phyloP scores from a whole-genome alignment of 2,888 invertebrate genomes.

The Rhamnusium bicolor region DNA sequence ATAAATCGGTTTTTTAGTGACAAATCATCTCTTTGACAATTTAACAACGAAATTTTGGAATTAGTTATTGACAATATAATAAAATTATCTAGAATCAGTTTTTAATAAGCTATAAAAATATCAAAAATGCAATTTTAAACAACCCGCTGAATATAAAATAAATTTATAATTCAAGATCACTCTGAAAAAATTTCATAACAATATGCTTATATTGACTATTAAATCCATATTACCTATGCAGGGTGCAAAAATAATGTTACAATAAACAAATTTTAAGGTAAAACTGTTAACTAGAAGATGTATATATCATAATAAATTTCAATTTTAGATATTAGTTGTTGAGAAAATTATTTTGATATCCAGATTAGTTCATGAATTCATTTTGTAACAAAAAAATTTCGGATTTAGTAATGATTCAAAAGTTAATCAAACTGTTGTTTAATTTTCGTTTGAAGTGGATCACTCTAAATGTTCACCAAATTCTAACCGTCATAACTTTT shows the following conservation, averaged over 20 bases:
- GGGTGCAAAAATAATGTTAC: constrained; percentile 29
- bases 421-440: no score
- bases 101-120: neutral
- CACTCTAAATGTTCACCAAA: no score
- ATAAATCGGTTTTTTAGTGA: no score
- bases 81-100: no score
- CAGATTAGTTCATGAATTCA: neutral
- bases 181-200: neutral
- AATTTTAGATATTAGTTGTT: constrained; percentile 28
- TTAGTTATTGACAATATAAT: no score
- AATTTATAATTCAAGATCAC: neutral
- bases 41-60: no score
- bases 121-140: constrained; percentile 12
- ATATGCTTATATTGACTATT: constrained; percentile 18
- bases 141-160: neutral
- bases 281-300: constrained; percentile 3
- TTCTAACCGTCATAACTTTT: no score
- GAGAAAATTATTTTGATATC: constrained; percentile 18
- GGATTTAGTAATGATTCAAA: neutral
- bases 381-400: neutral
- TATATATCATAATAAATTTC: constrained; percentile 23
- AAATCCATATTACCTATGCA: constrained; percentile 29
- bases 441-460: no score
- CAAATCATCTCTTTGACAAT: no score
- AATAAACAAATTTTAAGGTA: constrained; percentile 9